A percentile compares a stretch with the other conserved stretches of the same genome.
Evolutionary conservation across 2,113 vertebrate genomes (phyloP).

Genomic region (Rhea americana): DNA sequence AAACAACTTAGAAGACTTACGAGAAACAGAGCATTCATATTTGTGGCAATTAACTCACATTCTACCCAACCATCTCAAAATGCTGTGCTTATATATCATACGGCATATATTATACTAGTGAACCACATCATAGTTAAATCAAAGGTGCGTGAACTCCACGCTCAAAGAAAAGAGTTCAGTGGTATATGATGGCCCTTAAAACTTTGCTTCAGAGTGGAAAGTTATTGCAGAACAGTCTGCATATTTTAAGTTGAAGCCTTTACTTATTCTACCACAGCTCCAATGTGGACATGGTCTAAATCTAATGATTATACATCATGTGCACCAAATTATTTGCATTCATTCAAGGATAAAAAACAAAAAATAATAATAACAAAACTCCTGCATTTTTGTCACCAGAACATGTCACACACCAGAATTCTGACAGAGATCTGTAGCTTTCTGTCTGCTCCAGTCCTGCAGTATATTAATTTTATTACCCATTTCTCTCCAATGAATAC

Average conservation of each 20-base stretch:
- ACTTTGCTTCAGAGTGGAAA: neutral
- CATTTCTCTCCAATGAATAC: neutral
- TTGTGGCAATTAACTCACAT: slow-evolving; percentile 4
- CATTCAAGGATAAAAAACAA: neutral
- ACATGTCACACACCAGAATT: neutral
- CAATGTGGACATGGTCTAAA: accelerated
- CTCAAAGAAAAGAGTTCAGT: neutral
- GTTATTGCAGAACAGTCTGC: neutral
- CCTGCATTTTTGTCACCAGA: neutral
- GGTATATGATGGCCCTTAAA: neutral
- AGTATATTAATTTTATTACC: neutral
- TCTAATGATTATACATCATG: neutral
- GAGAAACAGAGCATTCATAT: neutral
- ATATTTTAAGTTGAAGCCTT: neutral
- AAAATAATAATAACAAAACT: neutral
- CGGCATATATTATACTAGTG: neutral
- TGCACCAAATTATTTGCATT: neutral
- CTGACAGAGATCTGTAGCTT: neutral
- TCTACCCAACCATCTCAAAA: neutral
- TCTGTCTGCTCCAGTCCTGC: neutral
- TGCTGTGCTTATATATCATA: neutral
- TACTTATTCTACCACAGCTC: neutral
- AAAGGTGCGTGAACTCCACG: neutral
- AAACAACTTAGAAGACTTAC: neutral
- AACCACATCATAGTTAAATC: neutral